Evolutionary conservation across 2,888 invertebrate species (phyloP).

Genomic region (Rhagium mordax): DNA sequence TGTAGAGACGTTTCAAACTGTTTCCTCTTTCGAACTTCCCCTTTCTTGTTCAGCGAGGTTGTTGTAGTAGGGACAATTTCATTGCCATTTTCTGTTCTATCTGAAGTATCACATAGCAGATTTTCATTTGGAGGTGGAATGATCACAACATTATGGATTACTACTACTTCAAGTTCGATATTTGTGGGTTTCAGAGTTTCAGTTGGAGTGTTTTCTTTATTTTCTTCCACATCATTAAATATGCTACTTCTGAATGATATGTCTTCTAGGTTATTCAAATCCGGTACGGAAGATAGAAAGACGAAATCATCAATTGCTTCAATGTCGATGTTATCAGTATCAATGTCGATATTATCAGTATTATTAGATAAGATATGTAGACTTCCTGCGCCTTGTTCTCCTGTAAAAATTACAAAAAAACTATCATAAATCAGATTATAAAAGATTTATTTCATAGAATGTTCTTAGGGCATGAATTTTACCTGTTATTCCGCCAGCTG

Average conservation of each 20-base stretch:
- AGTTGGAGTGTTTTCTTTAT: not conserved
- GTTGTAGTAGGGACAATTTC: not conserved
- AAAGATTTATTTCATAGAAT: not conserved
- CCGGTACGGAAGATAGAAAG: not conserved
- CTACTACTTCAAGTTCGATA: not conserved
- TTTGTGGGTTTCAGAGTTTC: not conserved
- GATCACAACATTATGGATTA: not conserved
- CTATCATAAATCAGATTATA: not conserved
- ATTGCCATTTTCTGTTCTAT: constrained; percentile 1
- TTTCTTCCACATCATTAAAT: not conserved
- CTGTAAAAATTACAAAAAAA: not conserved
- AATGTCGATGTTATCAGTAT: not conserved
- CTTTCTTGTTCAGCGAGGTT: not conserved
- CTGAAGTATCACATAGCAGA: not conserved
- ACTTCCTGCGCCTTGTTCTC: not conserved
- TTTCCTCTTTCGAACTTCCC: not conserved
- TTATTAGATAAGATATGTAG: not conserved
- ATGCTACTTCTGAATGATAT: not conserved
- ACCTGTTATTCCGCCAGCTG: not conserved
- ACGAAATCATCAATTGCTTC: not conserved
- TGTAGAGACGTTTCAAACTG: not conserved
- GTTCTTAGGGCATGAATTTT: not conserved
- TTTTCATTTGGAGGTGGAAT: not conserved
- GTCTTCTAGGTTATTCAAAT: not conserved
- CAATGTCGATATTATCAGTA: not conserved